phyloP scores from a whole-genome alignment of 2,797 vertebrate genomes.

The Gobio occitaniae region DNA sequence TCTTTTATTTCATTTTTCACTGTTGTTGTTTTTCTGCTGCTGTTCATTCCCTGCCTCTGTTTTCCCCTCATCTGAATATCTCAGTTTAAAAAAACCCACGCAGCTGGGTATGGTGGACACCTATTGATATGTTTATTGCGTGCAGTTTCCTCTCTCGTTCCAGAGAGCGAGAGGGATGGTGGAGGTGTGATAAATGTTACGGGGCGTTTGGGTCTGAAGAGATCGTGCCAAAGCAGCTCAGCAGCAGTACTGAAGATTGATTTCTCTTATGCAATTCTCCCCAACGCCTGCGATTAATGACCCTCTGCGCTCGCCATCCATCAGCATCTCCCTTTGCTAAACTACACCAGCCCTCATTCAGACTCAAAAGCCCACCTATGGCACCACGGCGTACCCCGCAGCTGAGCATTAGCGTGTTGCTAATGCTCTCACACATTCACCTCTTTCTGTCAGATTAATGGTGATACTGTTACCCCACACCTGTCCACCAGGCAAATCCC shows the following conservation, averaged over 20 bases:
- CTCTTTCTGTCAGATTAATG: slow-evolving; percentile 68
- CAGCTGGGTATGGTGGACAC: slow-evolving; percentile 52
- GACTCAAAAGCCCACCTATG: slow-evolving; percentile 62
- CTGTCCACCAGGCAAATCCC: slow-evolving; percentile 44
- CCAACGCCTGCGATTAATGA: slow-evolving; percentile 85
- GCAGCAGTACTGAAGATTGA: slow-evolving; percentile 73
- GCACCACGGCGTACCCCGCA: slow-evolving; percentile 53
- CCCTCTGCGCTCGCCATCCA: slow-evolving; percentile 75
- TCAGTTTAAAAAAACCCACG: slow-evolving; percentile 48
- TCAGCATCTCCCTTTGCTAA: slow-evolving; percentile 65
- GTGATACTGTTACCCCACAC: slow-evolving; percentile 48
- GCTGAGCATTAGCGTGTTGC: slow-evolving; percentile 64
- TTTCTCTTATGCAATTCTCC: slow-evolving; percentile 74
- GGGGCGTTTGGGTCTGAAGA: slow-evolving; percentile 52
- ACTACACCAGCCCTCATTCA: slow-evolving; percentile 29
- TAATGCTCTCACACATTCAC: slow-evolving; percentile 55
- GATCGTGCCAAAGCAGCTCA: slow-evolving; percentile 41
- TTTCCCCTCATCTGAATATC: slow-evolving; percentile 34
- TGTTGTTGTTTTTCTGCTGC: slow-evolving; percentile 9
- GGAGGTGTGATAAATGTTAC: slow-evolving; percentile 60
- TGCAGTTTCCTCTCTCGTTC: slow-evolving; percentile 56
- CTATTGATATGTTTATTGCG: slow-evolving; percentile 69
- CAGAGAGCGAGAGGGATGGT: slow-evolving; percentile 50
- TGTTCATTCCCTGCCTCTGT: slow-evolving; percentile 39
- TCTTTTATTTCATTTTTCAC: slow-evolving; percentile 24